These are phyloP conservation scores for Ia io DNA, from an alignment of 2,113 vertebrate species.

Conservation along the genomic window DNA sequence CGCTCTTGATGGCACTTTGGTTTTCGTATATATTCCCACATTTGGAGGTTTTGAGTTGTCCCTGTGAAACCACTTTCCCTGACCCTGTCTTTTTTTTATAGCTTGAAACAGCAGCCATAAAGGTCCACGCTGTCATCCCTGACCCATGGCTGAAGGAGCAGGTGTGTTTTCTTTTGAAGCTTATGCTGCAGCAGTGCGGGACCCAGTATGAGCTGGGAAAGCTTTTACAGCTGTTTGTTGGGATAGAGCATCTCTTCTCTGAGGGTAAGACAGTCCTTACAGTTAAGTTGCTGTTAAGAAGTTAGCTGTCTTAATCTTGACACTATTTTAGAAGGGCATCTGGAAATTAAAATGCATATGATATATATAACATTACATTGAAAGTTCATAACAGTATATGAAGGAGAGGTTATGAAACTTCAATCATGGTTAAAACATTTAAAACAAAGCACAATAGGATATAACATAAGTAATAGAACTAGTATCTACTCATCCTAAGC, in stretches of 20 bases:
- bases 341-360: neutral
- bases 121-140: conserved; percentile 69
- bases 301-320: conserved; percentile 26
- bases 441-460: neutral
- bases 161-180: conserved; percentile 85
- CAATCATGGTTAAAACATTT: neutral
- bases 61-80: neutral
- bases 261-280: conserved; percentile 82
- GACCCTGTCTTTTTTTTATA: conserved; percentile 46
- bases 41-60: conserved; percentile 16
- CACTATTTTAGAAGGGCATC: neutral
- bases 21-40: neutral
- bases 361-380: neutral
- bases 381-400: neutral
- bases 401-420: neutral
- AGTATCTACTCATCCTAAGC: neutral
- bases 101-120: conserved; percentile 76
- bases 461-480: fast-evolving
- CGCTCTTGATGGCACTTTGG: neutral
- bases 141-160: conserved; percentile 88
- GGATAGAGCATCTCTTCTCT: conserved; percentile 82
- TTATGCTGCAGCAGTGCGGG: conserved; percentile 87
- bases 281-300: neutral
- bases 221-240: conserved; percentile 88
- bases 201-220: conserved; percentile 90